Conservation (phyloP, 1,140 invertebrate genomes). For the Helicoverpa zea region DNA sequence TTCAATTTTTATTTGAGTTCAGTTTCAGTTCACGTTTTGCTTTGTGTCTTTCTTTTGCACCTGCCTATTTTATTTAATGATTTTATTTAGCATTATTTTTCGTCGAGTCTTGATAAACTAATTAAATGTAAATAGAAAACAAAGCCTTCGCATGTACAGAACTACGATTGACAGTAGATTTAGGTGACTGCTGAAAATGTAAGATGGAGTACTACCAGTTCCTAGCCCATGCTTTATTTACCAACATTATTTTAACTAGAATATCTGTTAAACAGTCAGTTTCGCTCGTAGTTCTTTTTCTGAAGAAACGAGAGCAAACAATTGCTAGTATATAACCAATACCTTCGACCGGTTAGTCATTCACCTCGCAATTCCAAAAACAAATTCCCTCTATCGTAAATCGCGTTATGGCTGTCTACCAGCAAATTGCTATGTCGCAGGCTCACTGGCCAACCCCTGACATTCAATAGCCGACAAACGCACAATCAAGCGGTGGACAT, state of each 20-base stretch:
- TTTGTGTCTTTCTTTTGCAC: neutral
- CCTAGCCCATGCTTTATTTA: too few relatives aligned
- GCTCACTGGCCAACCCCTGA: slow-evolving; percentile 9
- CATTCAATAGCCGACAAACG: slow-evolving; percentile 45
- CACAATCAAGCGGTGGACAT: slow-evolving; percentile 37
- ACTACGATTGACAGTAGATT: too few relatives aligned
- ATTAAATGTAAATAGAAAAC: too few relatives aligned
- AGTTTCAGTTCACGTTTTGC: neutral
- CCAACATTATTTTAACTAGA: too few relatives aligned
- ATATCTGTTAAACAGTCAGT: too few relatives aligned
- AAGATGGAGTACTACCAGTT: too few relatives aligned
- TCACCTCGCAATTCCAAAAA: neutral
- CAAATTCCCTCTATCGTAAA: slow-evolving; percentile 24
- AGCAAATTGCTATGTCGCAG: slow-evolving; percentile 40
- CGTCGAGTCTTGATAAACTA: too few relatives aligned
- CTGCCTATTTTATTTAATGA: too few relatives aligned
- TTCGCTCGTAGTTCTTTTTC: too few relatives aligned
- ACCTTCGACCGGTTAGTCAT: neutral
- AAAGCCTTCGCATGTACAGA: too few relatives aligned
- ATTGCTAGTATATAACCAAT: neutral
- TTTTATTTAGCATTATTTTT: too few relatives aligned
- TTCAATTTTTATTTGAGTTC: neutral
- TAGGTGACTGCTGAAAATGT: too few relatives aligned
- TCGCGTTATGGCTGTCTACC: slow-evolving; percentile 24
- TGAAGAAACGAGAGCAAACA: neutral